These are phyloP conservation scores for Hyposoter didymator DNA, from an alignment of 2,888 invertebrate genomes.

Conservation along the genomic window DNA sequence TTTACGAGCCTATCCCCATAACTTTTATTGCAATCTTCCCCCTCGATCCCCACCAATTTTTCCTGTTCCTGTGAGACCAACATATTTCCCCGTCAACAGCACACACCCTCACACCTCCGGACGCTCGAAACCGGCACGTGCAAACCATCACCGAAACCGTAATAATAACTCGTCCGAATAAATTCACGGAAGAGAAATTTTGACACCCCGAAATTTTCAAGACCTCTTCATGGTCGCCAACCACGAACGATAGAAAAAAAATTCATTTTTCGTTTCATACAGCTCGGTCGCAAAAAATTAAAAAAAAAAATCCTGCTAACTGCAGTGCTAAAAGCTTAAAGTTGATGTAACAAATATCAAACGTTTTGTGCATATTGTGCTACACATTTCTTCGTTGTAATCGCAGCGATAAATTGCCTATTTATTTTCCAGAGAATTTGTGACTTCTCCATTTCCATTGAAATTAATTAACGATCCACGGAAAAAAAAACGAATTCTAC, in stretches of 20 bases:
- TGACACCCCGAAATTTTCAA: conserved; percentile 38
- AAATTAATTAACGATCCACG: no score
- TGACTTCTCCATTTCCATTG: no score
- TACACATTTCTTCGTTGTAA: no score
- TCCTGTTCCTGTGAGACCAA: neutral
- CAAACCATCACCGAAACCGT: conserved; percentile 32
- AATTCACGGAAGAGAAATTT: conserved; percentile 57
- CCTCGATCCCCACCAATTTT: no score
- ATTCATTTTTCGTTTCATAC: neutral
- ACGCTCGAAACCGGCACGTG: conserved; percentile 29
- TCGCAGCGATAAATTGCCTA: neutral
- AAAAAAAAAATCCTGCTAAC: neutral
- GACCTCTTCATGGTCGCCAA: conserved; percentile 12
- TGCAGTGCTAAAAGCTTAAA: neutral
- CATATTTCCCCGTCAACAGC: conserved; percentile 66
- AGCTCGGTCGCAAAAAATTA: neutral
- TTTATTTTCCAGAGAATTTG: neutral
- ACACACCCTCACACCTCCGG: conserved; percentile 40
- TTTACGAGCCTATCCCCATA: neutral
- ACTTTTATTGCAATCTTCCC: no score
- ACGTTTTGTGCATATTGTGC: neutral
- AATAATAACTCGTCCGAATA: conserved; percentile 51
- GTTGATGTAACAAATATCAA: neutral
- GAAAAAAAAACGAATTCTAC: neutral
- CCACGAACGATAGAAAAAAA: conserved; percentile 20